phyloP scores from a whole-genome alignment of 2,888 invertebrate species.

The Teleogryllus oceanicus region DNA sequence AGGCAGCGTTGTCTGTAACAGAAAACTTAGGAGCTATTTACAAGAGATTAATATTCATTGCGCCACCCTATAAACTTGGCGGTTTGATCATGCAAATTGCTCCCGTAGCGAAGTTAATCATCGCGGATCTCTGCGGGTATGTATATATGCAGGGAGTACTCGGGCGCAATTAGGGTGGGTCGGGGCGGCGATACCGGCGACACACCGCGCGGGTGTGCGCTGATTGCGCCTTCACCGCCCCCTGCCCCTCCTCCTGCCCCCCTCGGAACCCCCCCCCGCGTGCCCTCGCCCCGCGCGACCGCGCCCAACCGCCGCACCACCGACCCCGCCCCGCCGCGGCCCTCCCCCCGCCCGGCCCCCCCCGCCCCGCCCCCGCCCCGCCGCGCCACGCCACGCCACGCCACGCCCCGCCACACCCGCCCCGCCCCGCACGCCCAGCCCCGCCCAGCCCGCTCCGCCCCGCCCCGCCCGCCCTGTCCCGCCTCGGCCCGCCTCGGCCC shows the following conservation, averaged over 20 bases:
- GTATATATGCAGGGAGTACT: slow-evolving; percentile 18
- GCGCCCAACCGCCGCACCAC: too few species aligned
- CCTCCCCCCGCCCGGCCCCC: too few species aligned
- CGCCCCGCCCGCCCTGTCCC: background rate
- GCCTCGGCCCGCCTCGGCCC: background rate
- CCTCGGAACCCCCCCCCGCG: too few species aligned
- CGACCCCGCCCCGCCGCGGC: too few species aligned
- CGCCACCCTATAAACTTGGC: slow-evolving; percentile 8
- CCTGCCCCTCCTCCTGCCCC: background rate
- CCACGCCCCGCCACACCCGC: background rate
- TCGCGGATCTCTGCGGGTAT: slow-evolving; percentile 7
- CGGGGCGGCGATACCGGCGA: background rate
- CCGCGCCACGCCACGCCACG: background rate
- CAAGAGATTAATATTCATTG: slow-evolving; percentile 18
- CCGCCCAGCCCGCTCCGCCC: background rate
- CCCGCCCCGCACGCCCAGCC: background rate
- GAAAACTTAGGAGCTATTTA: slow-evolving; percentile 18
- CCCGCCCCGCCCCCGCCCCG: background rate
- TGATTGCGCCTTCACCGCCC: background rate
- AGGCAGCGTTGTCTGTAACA: background rate
- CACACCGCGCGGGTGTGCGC: background rate
- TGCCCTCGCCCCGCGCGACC: too few species aligned
- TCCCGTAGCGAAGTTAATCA: slow-evolving; percentile 18
- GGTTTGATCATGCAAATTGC: slow-evolving; percentile 18
- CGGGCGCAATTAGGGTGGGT: background rate